Percentiles rank a stretch among this genome's conserved stretches.
Evolutionary conservation across 1,140 invertebrate species (phyloP).

Genomic region (fruit fly (Drosophila melanogaster)): Release_6_plus_ISO1_MT NT_033777.3:9969001-9969500

Average conservation of each 20-base stretch:
- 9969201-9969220: slow-evolving; percentile 15
- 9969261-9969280: slow-evolving; percentile 6
- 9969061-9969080: slow-evolving; percentile 72
- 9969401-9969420: slow-evolving; percentile 19
- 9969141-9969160: slow-evolving; percentile 58
- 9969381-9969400: slow-evolving; percentile 59
- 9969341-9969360: slow-evolving; percentile 46
- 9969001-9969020: background rate
- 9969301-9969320: background rate
- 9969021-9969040: slow-evolving; percentile 45
- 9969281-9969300: background rate
- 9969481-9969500: slow-evolving; percentile 55
- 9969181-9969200: slow-evolving; percentile 16
- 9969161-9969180: slow-evolving; percentile 32
- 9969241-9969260: slow-evolving; percentile 2
- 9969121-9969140: slow-evolving; percentile 66
- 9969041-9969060: slow-evolving; percentile 70
- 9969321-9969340: background rate
- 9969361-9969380: slow-evolving; percentile 58
- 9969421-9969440: background rate
- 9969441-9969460: background rate
- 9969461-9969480: slow-evolving; percentile 18
- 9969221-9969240: slow-evolving; percentile 8
- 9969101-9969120: slow-evolving; percentile 46
- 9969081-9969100: slow-evolving; percentile 81